phyloP scores from a whole-genome alignment of 2,888 invertebrate genomes.

The Dasysyrphus albostriatus region DNA sequence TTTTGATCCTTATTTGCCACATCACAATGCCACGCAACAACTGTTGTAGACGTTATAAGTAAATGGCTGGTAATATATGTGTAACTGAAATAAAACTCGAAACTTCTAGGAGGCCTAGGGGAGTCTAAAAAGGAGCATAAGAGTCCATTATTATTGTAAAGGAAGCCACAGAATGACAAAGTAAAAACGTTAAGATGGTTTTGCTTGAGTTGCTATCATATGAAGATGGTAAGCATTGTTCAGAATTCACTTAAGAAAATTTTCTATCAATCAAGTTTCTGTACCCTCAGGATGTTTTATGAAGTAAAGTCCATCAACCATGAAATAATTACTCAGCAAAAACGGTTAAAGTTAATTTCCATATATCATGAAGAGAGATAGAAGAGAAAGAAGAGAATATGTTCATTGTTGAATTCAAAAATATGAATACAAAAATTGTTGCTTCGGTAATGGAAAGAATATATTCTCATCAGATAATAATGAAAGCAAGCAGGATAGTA shows the following conservation, averaged over 20 bases:
- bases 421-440: background rate
- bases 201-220: slow-evolving; percentile 41
- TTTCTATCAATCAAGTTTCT: slow-evolving; percentile 30
- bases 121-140: slow-evolving; percentile 5
- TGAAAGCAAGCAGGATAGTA: no score
- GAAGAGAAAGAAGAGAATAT: background rate
- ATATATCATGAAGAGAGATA: background rate
- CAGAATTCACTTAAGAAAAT: background rate
- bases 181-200: slow-evolving; percentile 64
- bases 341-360: slow-evolving; percentile 21
- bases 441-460: background rate
- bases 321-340: slow-evolving; percentile 25
- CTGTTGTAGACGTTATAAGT: slow-evolving; percentile 69
- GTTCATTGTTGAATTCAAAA: background rate
- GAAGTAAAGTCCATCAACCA: background rate
- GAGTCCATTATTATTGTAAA: slow-evolving; percentile 25
- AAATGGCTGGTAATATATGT: slow-evolving; percentile 41
- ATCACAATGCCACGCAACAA: slow-evolving; percentile 69
- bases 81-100: slow-evolving; percentile 44
- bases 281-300: background rate
- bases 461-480: no score
- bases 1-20: slow-evolving; percentile 51
- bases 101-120: background rate
- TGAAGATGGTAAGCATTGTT: background rate
- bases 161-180: slow-evolving; percentile 66